Percentiles rank a stretch among this genome's conserved stretches.
Evolutionary conservation across 2,113 vertebrate species (phyloP).

Genomic region (Delphinapterus leucas): DNA sequence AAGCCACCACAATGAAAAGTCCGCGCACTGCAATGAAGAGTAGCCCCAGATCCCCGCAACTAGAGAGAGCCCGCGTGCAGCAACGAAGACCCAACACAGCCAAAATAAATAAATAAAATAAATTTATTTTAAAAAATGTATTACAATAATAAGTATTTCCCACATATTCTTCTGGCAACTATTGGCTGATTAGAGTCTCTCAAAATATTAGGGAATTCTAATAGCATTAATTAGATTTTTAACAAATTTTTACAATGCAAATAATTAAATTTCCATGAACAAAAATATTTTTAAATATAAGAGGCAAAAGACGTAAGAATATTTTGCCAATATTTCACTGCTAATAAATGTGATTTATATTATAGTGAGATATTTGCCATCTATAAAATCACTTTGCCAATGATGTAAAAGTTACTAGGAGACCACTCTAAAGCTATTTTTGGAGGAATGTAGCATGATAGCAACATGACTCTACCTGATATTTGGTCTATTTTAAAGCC

Average conservation of each 20-base stretch:
- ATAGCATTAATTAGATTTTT: background rate
- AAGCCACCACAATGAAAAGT: no score
- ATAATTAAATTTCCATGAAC: background rate
- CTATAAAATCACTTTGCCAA: background rate
- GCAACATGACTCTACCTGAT: background rate
- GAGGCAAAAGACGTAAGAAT: background rate
- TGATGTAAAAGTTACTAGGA: constrained; percentile 16
- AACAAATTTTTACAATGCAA: background rate
- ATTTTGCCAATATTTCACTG: background rate
- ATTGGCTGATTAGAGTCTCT: background rate
- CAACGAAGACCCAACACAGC: no score
- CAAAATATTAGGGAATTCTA: background rate
- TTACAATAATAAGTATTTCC: background rate
- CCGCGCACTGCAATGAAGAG: accelerated
- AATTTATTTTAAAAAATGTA: no score
- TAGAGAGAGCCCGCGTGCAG: no score
- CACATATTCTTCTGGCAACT: background rate
- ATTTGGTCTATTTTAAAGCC: constrained; percentile 22
- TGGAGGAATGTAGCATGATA: background rate
- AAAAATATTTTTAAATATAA: background rate
- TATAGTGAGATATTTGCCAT: background rate
- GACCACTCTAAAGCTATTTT: background rate
- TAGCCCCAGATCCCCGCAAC: no score
- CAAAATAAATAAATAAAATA: no score
- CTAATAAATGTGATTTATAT: background rate